These are phyloP conservation scores for Ryuthela nishihirai DNA, from an alignment of 2,888 invertebrate genomes.

Conservation along the genomic window DNA sequence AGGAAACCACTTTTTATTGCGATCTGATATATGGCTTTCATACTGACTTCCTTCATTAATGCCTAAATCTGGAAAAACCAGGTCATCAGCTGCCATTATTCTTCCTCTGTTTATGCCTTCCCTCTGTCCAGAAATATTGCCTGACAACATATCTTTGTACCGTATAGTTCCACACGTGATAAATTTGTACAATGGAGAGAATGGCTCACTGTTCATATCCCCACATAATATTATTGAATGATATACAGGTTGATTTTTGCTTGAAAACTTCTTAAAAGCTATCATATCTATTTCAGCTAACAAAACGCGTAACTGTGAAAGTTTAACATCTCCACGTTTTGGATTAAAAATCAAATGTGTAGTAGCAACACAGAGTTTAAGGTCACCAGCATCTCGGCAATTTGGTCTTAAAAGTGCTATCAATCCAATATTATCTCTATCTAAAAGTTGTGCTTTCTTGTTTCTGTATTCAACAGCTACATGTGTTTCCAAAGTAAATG, in stretches of 20 bases:
- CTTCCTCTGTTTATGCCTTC: constrained; percentile 43
- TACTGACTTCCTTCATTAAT: constrained; percentile 55
- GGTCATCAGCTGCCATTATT: constrained; percentile 26
- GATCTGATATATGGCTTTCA: no score
- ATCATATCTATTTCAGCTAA: constrained; percentile 79
- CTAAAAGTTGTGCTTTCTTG: constrained; percentile 60
- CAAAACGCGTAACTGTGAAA: constrained; percentile 80
- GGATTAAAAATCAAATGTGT: constrained; percentile 95
- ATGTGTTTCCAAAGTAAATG: constrained; percentile 64
- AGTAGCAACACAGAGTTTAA: constrained; percentile 63
- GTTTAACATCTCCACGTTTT: constrained; percentile 76
- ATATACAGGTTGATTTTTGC: constrained; percentile 54
- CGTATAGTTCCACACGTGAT: constrained; percentile 62
- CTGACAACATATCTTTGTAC: constrained; percentile 47
- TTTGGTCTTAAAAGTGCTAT: constrained; percentile 67
- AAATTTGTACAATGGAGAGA: constrained; percentile 66
- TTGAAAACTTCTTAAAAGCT: constrained; percentile 54
- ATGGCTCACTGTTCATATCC: constrained; percentile 82
- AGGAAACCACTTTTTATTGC: no score
- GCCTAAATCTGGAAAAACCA: constrained; percentile 50
- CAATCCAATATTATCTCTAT: constrained; percentile 83
- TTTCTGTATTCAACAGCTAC: constrained; percentile 66
- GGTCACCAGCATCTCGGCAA: constrained; percentile 6
- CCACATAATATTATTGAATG: constrained; percentile 83
- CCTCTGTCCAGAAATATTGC: constrained; percentile 50